Conservation (phyloP, 30 jellyfish, hydroid and myxozoan species). For the Nemopilema nomurai region DNA sequence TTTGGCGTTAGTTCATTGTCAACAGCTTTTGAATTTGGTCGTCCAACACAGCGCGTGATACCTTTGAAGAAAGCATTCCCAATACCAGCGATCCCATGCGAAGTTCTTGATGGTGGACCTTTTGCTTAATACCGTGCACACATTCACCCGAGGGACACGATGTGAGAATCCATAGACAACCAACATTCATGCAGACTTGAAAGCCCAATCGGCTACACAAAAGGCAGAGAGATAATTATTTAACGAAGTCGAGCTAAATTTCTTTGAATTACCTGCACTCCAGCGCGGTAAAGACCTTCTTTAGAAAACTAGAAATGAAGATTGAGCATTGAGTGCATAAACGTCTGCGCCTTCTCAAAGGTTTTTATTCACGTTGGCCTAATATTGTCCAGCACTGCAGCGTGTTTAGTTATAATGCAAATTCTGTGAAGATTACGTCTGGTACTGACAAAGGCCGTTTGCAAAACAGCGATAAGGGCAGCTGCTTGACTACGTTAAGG, state of each 20-base stretch:
- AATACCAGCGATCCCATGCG: no score
- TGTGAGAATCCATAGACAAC: no score
- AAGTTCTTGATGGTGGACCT: no score
- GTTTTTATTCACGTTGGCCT: not conserved
- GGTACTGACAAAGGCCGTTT: slow-evolving; percentile 11
- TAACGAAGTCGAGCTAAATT: not conserved
- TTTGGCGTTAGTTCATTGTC: no score
- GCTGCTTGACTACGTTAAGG: slow-evolving; percentile 11
- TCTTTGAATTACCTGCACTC: not conserved
- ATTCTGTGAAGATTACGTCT: slow-evolving; percentile 15
- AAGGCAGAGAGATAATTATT: no score
- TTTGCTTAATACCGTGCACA: no score
- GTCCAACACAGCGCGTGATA: no score
- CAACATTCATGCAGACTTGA: no score
- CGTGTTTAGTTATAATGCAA: slow-evolving; percentile 7
- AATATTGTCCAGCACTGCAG: not conserved
- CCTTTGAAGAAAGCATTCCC: no score
- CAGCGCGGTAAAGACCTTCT: not conserved
- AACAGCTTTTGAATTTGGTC: no score
- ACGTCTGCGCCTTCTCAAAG: not conserved
- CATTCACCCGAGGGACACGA: no score
- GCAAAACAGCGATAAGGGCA: slow-evolving; percentile 8
- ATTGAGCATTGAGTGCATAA: not conserved
- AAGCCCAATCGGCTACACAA: not conserved
- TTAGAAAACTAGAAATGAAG: not conserved